phyloP scores from a whole-genome alignment of 2,797 vertebrate species.

The Spizella passerina region DNA sequence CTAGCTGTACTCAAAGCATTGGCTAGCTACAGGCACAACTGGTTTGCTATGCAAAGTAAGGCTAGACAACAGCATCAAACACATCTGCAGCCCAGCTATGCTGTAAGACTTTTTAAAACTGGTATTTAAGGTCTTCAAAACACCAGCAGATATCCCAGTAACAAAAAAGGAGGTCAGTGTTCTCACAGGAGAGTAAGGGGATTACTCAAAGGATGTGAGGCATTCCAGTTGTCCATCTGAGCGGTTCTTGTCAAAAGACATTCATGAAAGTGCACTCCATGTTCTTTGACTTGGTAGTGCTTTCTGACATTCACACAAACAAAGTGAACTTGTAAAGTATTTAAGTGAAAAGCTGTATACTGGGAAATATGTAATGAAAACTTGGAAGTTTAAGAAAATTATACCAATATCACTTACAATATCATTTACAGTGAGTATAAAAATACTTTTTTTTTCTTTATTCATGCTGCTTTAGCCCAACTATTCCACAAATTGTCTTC shows the following conservation, averaged over 20 bases:
- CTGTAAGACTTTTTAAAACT: not conserved
- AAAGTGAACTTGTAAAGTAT: not conserved
- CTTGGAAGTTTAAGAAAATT: not conserved
- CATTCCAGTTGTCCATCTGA: not conserved
- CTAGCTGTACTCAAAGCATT: fast-evolving
- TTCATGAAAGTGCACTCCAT: not conserved
- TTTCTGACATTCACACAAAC: not conserved
- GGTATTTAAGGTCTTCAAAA: not conserved
- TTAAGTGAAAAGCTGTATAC: not conserved
- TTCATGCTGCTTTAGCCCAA: not conserved
- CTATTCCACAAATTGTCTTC: not conserved
- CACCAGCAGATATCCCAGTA: not conserved
- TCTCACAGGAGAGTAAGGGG: not conserved
- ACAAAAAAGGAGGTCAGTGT: not conserved
- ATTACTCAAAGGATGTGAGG: not conserved
- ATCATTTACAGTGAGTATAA: not conserved
- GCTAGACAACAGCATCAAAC: not conserved
- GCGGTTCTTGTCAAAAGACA: not conserved
- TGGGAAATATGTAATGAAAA: not conserved
- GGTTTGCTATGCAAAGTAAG: not conserved
- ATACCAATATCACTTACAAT: not conserved
- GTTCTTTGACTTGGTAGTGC: not conserved
- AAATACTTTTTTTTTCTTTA: not conserved
- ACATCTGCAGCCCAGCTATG: not conserved
- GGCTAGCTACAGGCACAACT: not conserved